Base-by-base conservation (phyloP, 2,888 invertebrate genomes). In the Cryptocephalus moraei region DNA sequence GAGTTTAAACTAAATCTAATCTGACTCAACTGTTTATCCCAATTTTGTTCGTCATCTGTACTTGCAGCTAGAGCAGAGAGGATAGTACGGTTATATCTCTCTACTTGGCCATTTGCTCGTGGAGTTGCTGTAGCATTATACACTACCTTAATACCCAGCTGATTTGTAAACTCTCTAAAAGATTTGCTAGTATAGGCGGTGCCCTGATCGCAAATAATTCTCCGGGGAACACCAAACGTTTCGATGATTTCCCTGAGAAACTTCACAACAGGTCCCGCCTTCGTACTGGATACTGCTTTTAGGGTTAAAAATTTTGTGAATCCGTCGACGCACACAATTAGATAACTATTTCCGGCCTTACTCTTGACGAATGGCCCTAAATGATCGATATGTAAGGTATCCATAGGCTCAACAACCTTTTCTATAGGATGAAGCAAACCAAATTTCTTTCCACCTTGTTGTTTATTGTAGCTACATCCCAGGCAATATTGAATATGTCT, bases 271-370 rank as follows among this genome's bases (percentile, higher is more conserved):
- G 51, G 50, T 6, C 9, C 14, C 8, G 49, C 44, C 43, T 53
- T 53, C 2, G 56, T 60, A 22, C 39, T 52, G 10, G 46, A 41
- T 12, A 56, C 53, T 8, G 63, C 54, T 34, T 52, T 56, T 9
- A 62, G 47, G 46, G 62, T 62, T 6, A 59, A 50, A 55, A 62
- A 66, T 50, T 65, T 65, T 9, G 63, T 65, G 48, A 64, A 65
- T 2, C 54, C 59, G 46, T 64, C 64, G 10, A 64, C 60, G 0
- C 50, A 43, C 0, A 65, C 61, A 8, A 65, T 50, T 9, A 64
- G 43, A 41, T 64, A 62, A 36, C 40, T 32, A 36, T 56, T 55
- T 32, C 51, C 57, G 39, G 59, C 52, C n/a, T 46, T 44, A 41
- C 49, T 55, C 12, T 44, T 53, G 2, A 52, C 51, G 40, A 60